Base-by-base conservation (phyloP, 2,113 vertebrate species). In the Caracal caracal region DNA sequence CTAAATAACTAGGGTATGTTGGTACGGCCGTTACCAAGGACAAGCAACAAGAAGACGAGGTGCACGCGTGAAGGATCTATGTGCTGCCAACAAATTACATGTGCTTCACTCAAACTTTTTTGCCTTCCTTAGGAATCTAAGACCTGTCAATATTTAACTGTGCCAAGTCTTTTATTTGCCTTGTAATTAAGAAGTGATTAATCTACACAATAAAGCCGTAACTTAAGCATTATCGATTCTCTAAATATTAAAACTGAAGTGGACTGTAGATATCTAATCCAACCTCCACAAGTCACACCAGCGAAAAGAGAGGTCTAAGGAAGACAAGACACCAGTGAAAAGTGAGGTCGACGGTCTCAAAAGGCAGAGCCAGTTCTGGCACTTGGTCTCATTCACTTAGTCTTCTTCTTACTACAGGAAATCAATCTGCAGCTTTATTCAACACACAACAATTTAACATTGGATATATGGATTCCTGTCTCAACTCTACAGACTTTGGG, bases 101-200 rank as follows among this genome's bases (percentile, higher is more conserved):
- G 53, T 53, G n/a, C 61, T 90, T 26, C 76, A 56, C 63, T 80
- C 28, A 43, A 47, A 73, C 6, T 24, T 11, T 94, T 86, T 89
- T 76, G 22, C 12, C 40, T 96, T 95, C 40, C 59, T 79, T 78
- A 81, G 79, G 78, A 95, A 92, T 84, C 47, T 8, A 61, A 59
- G 59, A 35, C 24, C 76, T 90, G 71, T 71, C 15, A 73, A 53
- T 82, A 94, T 83, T 85, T 91, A 93, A 79, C 26, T 71, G 28
- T 9, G 53, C 2, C 78, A 95, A 96, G 49, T 75, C 10, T 65
- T 91, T 84, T 89, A 88, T 43, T 83, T 82, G 76, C 59, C 68
- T 88, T 6, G 28, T 80, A 94, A 68, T 82, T 92, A 95, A 91
- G 47, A 78, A 94, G 43, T 43, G 40, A 86, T 71, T 93, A 93